Percentiles rank a stretch among this genome's conserved stretches.
phyloP scores from a whole-genome alignment of 2,888 invertebrate genomes.

The Pristionchus entomophagus region DNA sequence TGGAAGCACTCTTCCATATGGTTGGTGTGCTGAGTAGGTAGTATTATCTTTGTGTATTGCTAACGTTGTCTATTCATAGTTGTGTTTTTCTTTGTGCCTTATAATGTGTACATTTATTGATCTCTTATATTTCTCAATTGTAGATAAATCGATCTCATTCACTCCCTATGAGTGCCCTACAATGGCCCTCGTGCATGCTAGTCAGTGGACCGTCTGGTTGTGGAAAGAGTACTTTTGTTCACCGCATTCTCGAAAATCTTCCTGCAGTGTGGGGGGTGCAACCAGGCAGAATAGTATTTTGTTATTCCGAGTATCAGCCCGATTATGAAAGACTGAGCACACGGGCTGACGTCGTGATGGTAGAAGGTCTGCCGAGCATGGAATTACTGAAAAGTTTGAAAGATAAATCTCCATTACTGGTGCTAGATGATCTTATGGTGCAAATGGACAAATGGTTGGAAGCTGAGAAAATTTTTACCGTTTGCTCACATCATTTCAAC shows the following conservation, averaged over 20 bases:
- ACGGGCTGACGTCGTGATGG: not conserved
- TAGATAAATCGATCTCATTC: not conserved
- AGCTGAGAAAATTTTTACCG: constrained; percentile 19
- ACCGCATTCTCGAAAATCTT: not conserved
- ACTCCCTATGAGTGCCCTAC: not conserved
- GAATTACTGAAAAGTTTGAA: not conserved
- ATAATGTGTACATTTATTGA: too few relatives aligned
- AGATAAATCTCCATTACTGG: not conserved
- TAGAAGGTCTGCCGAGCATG: not conserved
- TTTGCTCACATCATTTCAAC: constrained; percentile 35
- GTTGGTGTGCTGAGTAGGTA: not conserved
- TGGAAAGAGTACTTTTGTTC: constrained; percentile 35
- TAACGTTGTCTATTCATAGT: too few relatives aligned
- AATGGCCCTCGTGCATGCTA: constrained; percentile 30
- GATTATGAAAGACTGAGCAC: not conserved
- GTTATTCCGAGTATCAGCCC: constrained; percentile 14
- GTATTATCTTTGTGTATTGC: not conserved
- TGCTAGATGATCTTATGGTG: constrained; percentile 5
- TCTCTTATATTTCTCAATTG: not conserved
- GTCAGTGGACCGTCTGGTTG: constrained; percentile 5
- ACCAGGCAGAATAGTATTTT: not conserved
- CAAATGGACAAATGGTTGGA: constrained; percentile 4
- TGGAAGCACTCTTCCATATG: not conserved
- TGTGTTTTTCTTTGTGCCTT: too few relatives aligned
- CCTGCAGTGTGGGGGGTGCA: not conserved